A percentile compares a stretch with the other conserved stretches of the same genome.
These are phyloP conservation scores for Drosophila paucipuncta DNA, from an alignment of 2,888 invertebrate genomes.

Conservation along the genomic window DNA sequence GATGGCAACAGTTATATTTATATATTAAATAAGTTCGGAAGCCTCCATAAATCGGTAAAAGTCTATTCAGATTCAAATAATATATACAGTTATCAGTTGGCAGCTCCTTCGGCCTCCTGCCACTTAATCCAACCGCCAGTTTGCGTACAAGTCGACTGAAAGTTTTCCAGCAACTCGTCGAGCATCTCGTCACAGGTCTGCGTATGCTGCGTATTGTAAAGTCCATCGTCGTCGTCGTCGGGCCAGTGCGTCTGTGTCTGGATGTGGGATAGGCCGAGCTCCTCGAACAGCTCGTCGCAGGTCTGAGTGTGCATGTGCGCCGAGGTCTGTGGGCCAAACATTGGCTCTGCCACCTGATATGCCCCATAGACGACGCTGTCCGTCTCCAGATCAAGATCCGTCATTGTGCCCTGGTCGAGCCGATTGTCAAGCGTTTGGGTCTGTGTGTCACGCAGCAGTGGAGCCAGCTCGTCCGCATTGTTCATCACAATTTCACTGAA, in stretches of 20 bases:
- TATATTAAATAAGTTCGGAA: constrained; percentile 20
- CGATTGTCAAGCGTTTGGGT: constrained; percentile 61
- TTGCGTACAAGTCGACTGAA: constrained; percentile 84
- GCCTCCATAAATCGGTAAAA: constrained; percentile 13
- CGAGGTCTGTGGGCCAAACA: constrained; percentile 62
- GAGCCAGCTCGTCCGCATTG: constrained; percentile 48
- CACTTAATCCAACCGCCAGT: constrained; percentile 83
- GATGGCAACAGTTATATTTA: constrained; percentile 14
- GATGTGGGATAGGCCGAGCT: constrained; percentile 87
- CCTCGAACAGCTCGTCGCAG: constrained; percentile 87
- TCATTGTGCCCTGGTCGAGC: constrained; percentile 66
- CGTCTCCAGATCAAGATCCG: constrained; percentile 43
- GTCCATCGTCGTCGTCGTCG: constrained; percentile 39
- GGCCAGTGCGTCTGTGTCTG: constrained; percentile 89
- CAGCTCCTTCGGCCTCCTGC: constrained; percentile 34
- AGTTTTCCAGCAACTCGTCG: constrained; percentile 80
- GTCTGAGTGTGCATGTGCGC: constrained; percentile 85
- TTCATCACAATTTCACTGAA: constrained; percentile 45
- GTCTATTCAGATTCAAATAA: constrained; percentile 4
- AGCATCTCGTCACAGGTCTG: constrained; percentile 84
- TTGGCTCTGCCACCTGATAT: constrained; percentile 41
- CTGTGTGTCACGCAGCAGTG: constrained; percentile 57
- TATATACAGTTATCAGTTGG: constrained; percentile 12
- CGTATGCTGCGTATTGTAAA: constrained; percentile 83
- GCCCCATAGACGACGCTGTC: constrained; percentile 13